Evolutionary conservation across 2,888 invertebrate genomes (phyloP), one percentile per base, ranked within the genome.

Genomic region (Cephus spinipes): DNA sequence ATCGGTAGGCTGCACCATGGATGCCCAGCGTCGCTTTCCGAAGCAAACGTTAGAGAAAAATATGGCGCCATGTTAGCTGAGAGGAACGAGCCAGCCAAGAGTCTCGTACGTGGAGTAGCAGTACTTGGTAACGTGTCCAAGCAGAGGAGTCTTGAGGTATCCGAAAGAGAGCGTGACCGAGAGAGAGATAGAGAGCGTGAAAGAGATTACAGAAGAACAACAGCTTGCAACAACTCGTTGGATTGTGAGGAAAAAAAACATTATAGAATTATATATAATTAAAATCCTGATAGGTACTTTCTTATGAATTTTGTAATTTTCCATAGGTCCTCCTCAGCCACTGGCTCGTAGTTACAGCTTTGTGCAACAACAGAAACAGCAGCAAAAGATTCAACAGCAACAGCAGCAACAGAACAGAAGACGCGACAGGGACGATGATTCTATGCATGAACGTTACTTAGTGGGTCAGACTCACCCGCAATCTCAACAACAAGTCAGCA

Each of bases 401-500:
- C 89, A 89, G 74, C 85, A 85, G 73, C 88, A 87, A 34, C 87
- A 87, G 75, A 86, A 86, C 34, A 87, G 90, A 32, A 86, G 90
- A 76, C 88, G 89, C 40, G 94, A 95, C 77, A 94, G 94, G 1
- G 96, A 96, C 71, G 96, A 96, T 87, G 96, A 96, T 91, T 95
- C 96, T 0, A 96, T 96, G 96, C 96, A 96, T 89, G 96, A 96
- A 88, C 96, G 96, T 89, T 96, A 96, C 88, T 94, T 96, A 69
- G 88, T 91, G 68, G 87, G 89, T 75, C 91, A 91, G 77, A 86
- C 80, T 9, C 87, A 89, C 76, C 88, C 92, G 85, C 87, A 92
- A 87, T 80, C 92, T 87, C 83, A 92, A 76, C 82, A 83, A 34
- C 89, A 88, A 75, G 85, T 89, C 81, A 89, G 89, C 71, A 87